Evolutionary conservation across 2,888 invertebrate genomes (phyloP).

Genomic region (Oegoconia quadripuncta): DNA sequence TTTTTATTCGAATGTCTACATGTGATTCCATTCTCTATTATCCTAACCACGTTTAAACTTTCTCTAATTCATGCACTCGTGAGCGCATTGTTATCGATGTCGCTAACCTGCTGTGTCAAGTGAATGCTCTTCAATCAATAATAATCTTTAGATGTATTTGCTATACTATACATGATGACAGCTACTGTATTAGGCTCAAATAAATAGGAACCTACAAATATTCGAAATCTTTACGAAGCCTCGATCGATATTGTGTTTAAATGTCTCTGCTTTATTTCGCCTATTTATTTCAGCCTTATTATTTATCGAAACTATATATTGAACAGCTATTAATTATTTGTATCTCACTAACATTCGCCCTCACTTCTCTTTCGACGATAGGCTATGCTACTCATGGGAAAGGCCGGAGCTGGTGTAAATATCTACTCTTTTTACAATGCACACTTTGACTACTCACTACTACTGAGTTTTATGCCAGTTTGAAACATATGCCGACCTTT

Average conservation of each 20-base stretch:
- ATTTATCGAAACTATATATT: no score
- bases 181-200: not conserved
- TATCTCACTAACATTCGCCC: constrained; percentile 58
- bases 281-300: constrained; percentile 2
- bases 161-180: not conserved
- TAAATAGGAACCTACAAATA: not conserved
- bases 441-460: constrained; percentile 60
- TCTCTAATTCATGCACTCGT: constrained; percentile 50
- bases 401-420: constrained; percentile 94
- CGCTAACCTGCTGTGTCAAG: constrained; percentile 54
- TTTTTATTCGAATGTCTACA: constrained; percentile 30
- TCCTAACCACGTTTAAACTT: constrained; percentile 39
- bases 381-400: constrained; percentile 96
- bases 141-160: not conserved
- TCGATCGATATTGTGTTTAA: not conserved
- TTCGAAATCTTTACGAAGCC: not conserved
- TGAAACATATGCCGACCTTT: constrained; percentile 40
- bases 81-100: constrained; percentile 63
- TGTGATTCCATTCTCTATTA: constrained; percentile 32
- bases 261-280: no score
- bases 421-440: constrained; percentile 76
- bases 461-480: constrained; percentile 32
- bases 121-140: constrained; percentile 36
- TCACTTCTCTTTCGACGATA: constrained; percentile 77
- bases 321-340: constrained; percentile 11